Evolutionary conservation across 1,140 invertebrate genomes (phyloP).

Genomic region (Phocides pigmalion): DNA sequence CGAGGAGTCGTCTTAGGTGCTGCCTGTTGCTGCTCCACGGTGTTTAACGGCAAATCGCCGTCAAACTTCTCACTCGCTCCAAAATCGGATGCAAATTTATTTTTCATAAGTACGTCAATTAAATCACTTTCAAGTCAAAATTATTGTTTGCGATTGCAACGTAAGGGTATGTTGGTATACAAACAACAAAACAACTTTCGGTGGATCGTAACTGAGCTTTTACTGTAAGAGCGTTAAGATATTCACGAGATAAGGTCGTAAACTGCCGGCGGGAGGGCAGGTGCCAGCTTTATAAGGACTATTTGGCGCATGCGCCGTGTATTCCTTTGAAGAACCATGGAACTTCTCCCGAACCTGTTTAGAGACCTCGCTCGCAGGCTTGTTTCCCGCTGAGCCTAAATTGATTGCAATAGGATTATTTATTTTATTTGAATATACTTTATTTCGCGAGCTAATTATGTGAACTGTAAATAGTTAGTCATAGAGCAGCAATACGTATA

Average conservation of each 20-base stretch:
- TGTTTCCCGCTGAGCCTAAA: neutral
- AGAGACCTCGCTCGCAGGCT: slow-evolving; percentile 19
- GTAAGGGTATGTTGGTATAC: neutral
- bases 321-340: slow-evolving; percentile 31
- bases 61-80: slow-evolving; percentile 61
- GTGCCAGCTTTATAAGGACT: slow-evolving; percentile 51
- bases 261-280: slow-evolving; percentile 51
- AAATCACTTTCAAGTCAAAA: slow-evolving; percentile 41
- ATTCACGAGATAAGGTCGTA: slow-evolving; percentile 44
- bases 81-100: slow-evolving; percentile 64
- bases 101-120: slow-evolving; percentile 69
- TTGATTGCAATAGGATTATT: neutral
- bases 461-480: no score
- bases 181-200: slow-evolving; percentile 27
- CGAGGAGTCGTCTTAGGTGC: slow-evolving; percentile 52
- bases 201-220: slow-evolving; percentile 41
- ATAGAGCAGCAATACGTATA: no score
- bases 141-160: slow-evolving; percentile 11
- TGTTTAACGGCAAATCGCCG: slow-evolving; percentile 59
- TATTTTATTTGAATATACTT: no score
- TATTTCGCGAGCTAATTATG: no score
- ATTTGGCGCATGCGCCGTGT: slow-evolving; percentile 60
- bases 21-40: slow-evolving; percentile 46
- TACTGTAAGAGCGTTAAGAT: slow-evolving; percentile 39
- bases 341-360: slow-evolving; percentile 37